These are phyloP conservation scores for pig (Sus scrofa) DNA, from an alignment of 2,113 vertebrate species.

Conservation along the genomic window DNA sequence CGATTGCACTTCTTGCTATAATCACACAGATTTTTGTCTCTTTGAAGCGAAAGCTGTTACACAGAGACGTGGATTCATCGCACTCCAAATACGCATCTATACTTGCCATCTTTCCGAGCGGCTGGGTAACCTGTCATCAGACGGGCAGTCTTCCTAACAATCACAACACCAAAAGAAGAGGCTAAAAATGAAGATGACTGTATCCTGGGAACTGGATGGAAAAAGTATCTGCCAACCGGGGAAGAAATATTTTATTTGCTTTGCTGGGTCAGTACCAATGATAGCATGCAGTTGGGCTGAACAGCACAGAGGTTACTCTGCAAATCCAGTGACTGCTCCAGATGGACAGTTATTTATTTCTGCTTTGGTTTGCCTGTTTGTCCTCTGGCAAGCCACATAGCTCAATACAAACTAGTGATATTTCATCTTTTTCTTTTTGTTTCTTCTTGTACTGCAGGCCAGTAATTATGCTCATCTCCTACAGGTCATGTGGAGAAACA, in stretches of 20 bases:
- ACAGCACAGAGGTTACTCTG: constrained; percentile 37
- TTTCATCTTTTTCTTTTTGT: constrained; percentile 48
- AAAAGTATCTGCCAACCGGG: constrained; percentile 21
- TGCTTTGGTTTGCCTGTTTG: constrained; percentile 41
- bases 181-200: constrained; percentile 24
- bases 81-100: constrained; percentile 36
- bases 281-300: neutral
- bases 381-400: constrained; percentile 26
- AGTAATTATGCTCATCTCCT: constrained; percentile 22
- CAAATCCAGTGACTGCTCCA: constrained; percentile 36
- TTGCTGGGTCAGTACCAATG: constrained; percentile 4
- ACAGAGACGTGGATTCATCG: neutral
- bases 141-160: constrained; percentile 14
- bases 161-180: constrained; percentile 18
- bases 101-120: neutral
- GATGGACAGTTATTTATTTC: constrained; percentile 51
- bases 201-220: neutral
- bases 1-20: constrained; percentile 60
- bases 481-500: neutral
- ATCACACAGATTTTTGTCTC: constrained; percentile 30
- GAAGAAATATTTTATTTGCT: constrained; percentile 48
- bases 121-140: neutral
- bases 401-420: constrained; percentile 39
- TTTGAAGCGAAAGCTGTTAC: constrained; percentile 54
- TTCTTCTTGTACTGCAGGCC: constrained; percentile 25